Conservation (phyloP, 2,797 vertebrate genomes). For the Sitta carolinensis region DNA sequence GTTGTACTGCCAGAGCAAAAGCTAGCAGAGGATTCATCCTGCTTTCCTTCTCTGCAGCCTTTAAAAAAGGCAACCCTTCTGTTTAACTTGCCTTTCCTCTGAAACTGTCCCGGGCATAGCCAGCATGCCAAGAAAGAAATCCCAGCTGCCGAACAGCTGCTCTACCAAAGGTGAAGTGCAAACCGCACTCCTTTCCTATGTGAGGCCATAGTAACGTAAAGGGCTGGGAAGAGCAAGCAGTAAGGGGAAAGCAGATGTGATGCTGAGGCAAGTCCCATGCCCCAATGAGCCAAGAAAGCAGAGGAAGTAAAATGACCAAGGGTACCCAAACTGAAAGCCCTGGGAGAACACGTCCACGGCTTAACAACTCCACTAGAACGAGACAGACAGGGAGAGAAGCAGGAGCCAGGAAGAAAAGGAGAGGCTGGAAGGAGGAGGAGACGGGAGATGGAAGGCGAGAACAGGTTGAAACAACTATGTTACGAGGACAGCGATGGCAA, state of each 20-base stretch:
- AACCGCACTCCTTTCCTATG: accelerated
- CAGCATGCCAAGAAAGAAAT: neutral
- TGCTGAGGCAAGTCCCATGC: neutral
- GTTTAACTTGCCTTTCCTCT: neutral
- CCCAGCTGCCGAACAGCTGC: neutral
- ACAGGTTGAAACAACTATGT: neutral
- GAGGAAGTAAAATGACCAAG: neutral
- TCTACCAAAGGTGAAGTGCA: neutral
- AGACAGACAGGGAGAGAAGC: no score
- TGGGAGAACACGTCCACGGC: accelerated
- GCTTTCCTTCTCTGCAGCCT: neutral
- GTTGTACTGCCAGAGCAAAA: accelerated
- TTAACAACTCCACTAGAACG: neutral
- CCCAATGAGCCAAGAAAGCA: neutral
- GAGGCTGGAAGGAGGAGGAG: neutral
- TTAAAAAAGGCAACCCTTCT: neutral
- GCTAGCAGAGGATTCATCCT: neutral
- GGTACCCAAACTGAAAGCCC: neutral
- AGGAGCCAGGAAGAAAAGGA: neutral
- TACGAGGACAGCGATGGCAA: neutral
- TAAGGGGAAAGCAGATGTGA: neutral
- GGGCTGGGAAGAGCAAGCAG: neutral
- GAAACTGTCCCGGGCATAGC: accelerated
- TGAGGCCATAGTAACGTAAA: neutral
- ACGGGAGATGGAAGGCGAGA: neutral